phyloP scores from a whole-genome alignment of 37 sponge, comb jelly and placozoan species.

The Cladorhizidae sp. region DNA sequence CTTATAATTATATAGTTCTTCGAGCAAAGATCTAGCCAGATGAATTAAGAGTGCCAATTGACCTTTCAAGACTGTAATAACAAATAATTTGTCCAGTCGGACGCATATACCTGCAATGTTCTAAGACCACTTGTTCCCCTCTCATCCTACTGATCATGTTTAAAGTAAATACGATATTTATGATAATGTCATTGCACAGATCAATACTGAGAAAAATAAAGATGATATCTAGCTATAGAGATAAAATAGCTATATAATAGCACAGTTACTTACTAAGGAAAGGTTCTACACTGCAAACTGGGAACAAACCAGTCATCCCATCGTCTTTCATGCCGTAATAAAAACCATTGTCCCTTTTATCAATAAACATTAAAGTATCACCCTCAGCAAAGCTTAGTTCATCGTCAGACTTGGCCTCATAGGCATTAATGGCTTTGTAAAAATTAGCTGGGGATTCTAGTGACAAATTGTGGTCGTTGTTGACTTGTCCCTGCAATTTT shows the following conservation, averaged over 20 bases:
- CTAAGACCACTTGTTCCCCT: too few species aligned
- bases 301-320: slow-evolving; percentile 74
- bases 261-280: slow-evolving; percentile 6
- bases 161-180: too few species aligned
- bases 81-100: too few species aligned
- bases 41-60: too few species aligned
- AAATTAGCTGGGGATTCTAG: slow-evolving; percentile 30
- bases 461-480: not conserved
- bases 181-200: too few species aligned
- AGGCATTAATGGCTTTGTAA: slow-evolving; percentile 42
- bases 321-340: slow-evolving; percentile 76
- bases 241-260: not conserved
- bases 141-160: too few species aligned
- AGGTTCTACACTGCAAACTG: slow-evolving; percentile 47
- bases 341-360: slow-evolving; percentile 7
- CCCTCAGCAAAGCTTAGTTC: slow-evolving; percentile 58
- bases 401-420: slow-evolving; percentile 13
- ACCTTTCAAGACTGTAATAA: too few species aligned
- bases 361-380: slow-evolving; percentile 56
- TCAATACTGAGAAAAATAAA: not conserved
- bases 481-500: not conserved
- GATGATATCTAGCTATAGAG: not conserved
- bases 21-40: too few species aligned
- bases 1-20: too few species aligned
- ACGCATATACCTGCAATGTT: too few species aligned